phyloP scores from a whole-genome alignment of 1,140 invertebrate species.

The Drosophila arizonae region DNA sequence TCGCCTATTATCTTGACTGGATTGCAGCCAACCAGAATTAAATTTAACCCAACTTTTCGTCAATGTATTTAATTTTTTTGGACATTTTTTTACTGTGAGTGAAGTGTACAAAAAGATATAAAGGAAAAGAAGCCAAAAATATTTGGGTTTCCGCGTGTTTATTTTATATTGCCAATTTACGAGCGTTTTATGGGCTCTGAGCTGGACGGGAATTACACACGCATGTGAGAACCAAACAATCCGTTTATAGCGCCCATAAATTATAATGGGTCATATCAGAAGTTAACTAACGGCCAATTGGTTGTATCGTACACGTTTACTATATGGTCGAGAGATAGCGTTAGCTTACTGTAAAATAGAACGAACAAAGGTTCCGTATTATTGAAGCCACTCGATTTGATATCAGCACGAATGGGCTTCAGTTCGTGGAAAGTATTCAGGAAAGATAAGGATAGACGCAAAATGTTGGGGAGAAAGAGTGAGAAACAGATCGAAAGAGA shows the following conservation, averaged over 20 bases:
- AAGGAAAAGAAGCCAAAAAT: not conserved
- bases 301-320: slow-evolving; percentile 11
- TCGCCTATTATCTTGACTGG: slow-evolving; percentile 61
- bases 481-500: no score
- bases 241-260: slow-evolving; percentile 19
- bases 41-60: not conserved
- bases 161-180: slow-evolving; percentile 11
- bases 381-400: slow-evolving; percentile 11
- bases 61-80: slow-evolving; percentile 37
- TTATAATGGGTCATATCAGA: slow-evolving; percentile 7
- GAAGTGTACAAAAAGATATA: not conserved
- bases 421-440: not conserved
- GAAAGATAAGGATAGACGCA: not conserved
- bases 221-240: slow-evolving; percentile 12
- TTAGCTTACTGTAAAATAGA: not conserved
- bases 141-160: slow-evolving; percentile 7
- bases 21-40: slow-evolving; percentile 42
- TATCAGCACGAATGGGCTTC: not conserved
- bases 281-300: slow-evolving; percentile 6
- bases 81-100: slow-evolving; percentile 52
- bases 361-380: slow-evolving; percentile 25
- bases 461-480: not conserved
- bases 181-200: slow-evolving; percentile 15
- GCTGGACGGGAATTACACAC: not conserved
- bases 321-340: slow-evolving; percentile 18